Base-by-base conservation (phyloP, 30 jellyfish, hydroid and myxozoan genomes). In the Pelagia noctiluca region DNA sequence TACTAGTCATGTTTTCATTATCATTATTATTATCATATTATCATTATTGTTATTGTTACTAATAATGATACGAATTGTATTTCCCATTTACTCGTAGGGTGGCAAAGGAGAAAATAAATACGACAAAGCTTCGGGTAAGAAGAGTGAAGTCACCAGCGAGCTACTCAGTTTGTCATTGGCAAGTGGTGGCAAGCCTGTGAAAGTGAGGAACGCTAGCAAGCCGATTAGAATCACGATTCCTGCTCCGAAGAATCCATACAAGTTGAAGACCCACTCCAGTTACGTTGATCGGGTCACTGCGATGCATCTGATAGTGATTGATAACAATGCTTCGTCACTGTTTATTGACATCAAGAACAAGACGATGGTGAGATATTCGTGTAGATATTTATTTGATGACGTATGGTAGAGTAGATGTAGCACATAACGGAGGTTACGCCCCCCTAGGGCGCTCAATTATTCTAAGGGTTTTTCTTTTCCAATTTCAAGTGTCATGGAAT, bases 81-180 rank as follows among this genome's bases (percentile, higher is more conserved):
- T n/a, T n/a, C n/a, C n/a, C n/a, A n/a, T 48, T 16, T 23, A 21
- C 3, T 48, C 16, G 3, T 61, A 82, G 92, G 85, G 86, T 36
- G 92, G 92, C 22, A 53, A 53, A 22, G 92, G 86, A 13, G 80
- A 80, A 0, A 83, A 82, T 30, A 82, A 69, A 70, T 82, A 68
- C 53, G 74, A 82, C 46, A 52, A 64, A 32, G 74, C 63, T 1
- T 25, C 79, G 38, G 62, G 92, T 19, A 10, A 33, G 50, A 30
- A 37, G 16, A 71, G n/a, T 3, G 86, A 46, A 36, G 80, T 53
- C 38, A 82, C 86, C 3, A 68, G 86, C 62, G 72, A 19, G 28
- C 72, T 82, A 12, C 77, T 82, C 30, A 68, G 86, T 73, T 70
- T 82, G 37, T 75, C 35, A 4, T 1, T 82, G 80, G 36, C 92